Evolutionary conservation across 2,888 invertebrate species (phyloP), one percentile per base, ranked within the genome.

Genomic region (Rhopalosiphum nymphaeae): DNA sequence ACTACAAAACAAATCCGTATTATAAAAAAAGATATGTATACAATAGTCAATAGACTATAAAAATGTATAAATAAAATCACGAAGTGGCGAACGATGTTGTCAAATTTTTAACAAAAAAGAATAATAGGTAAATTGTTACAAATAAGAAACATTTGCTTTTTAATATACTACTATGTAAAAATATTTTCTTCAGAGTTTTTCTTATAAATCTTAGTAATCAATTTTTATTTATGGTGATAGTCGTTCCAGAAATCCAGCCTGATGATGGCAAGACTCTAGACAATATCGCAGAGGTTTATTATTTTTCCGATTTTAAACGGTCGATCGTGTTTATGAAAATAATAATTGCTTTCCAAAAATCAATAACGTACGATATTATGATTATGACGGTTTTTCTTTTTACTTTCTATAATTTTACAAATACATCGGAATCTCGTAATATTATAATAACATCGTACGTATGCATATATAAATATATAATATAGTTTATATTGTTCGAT

Each of bases 331-430:
- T 13, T 56, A 10, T 36, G 36, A 36, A 56, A 56, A 89, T 89
- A 89, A 89, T 89, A 89, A 67, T 90, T 67, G 57, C 67, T 90
- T 90, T 67, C 46, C 46, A 67, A 90, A 89, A 90, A 90, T 67
- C 67, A 67, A 90, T 90, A 90, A 90, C 90, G 36, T 29, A 86
- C 67, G 67, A 44, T 44, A 42, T 25, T 56, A 3, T 36, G 36
- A 26, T 25, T 36, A 42, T 26, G 42, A 42, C 56, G 13, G 88
- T 67, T 90, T 67, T 90, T 49, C 25, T 67, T 90, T 90, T 90
- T 90, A 90, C 90, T 90, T 90, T 90, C 90, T 46, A 90, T 46
- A 46, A 90, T 90, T 90, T 90, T 90, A 90, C 89, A 46, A 61
- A 90, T 61, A 61, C 10, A 61, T 90, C 25, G 44, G 29, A 89